These are phyloP conservation scores for Trichopria drosophilae DNA, from an alignment of 2,888 invertebrate species.

Conservation along the genomic window DNA sequence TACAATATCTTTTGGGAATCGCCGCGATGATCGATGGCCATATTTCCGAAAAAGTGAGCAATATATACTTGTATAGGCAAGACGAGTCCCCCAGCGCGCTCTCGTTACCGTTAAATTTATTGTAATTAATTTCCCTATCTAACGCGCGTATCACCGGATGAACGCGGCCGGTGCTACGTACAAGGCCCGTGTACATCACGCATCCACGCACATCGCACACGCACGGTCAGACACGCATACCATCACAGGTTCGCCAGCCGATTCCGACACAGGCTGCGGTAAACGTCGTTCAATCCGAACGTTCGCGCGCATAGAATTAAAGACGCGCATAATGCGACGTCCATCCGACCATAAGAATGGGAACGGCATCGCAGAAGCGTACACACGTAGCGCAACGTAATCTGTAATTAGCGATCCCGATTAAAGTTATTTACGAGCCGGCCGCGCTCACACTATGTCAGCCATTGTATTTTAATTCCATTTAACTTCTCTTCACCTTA, in stretches of 20 bases:
- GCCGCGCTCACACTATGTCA: constrained; percentile 53
- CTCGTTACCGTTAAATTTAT: constrained; percentile 58
- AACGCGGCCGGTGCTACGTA: constrained; percentile 37
- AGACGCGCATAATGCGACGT: constrained; percentile 35
- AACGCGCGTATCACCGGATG: constrained; percentile 46
- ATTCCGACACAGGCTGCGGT: constrained; percentile 36
- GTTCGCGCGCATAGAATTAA: constrained; percentile 35
- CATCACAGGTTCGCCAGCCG: constrained; percentile 35
- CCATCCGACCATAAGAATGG: constrained; percentile 48
- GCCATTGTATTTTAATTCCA: constrained; percentile 58
- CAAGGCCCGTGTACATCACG: constrained; percentile 20
- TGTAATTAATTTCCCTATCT: constrained; percentile 58
- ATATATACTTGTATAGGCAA: constrained; percentile 27
- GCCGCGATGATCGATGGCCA: constrained; percentile 31
- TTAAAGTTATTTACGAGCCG: constrained; percentile 57
- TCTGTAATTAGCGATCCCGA: constrained; percentile 59
- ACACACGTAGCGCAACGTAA: constrained; percentile 51
- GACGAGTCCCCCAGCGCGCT: constrained; percentile 49
- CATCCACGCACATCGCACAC: constrained; percentile 25
- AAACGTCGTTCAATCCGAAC: constrained; percentile 48
- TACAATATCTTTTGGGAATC: constrained; percentile 28
- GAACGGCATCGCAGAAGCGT: constrained; percentile 49
- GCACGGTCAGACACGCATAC: too few species aligned
- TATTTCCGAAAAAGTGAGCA: constrained; percentile 31
- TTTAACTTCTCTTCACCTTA: constrained; percentile 31